A percentile compares a stretch with the other conserved stretches of the same genome.
These are phyloP conservation scores for Alviniconcha marisindica DNA, from an alignment of 1,140 invertebrate genomes.

Conservation along the genomic window DNA sequence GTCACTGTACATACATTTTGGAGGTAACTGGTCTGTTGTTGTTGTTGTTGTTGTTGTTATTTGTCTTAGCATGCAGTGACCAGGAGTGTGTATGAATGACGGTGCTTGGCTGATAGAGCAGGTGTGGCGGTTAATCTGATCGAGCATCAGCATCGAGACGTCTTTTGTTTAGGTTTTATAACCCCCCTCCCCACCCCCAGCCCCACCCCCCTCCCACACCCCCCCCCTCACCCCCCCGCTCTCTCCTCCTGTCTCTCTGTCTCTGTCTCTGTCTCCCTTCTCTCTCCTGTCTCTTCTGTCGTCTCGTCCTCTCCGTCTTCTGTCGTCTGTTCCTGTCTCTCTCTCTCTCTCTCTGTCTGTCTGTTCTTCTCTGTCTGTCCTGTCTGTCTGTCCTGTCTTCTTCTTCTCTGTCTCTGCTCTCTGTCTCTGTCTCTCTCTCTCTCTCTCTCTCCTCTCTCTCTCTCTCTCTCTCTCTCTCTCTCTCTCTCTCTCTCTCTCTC, in stretches of 20 bases:
- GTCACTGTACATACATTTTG: no score
- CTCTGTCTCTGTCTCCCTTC: neutral
- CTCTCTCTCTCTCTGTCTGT: neutral
- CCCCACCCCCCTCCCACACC: neutral
- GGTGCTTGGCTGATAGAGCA: no score
- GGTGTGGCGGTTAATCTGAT: no score
- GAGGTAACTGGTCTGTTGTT: no score
- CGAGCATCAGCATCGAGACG: no score
- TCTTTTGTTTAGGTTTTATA: neutral
- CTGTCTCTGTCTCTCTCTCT: neutral
- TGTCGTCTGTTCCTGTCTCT: neutral
- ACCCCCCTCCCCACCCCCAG: neutral
- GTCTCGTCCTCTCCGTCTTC: neutral
- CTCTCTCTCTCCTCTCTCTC: neutral
- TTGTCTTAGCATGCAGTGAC: no score
- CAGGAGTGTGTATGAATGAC: no score
- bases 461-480: neutral
- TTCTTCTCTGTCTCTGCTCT: neutral
- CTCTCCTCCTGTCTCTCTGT: no score
- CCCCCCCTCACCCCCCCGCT: neutral
- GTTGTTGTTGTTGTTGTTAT: no score
- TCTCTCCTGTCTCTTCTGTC: neutral
- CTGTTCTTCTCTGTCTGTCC: neutral
- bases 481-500: constrained; percentile 10
- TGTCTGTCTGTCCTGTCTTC: neutral